Percentiles rank a stretch among this genome's conserved stretches.
These are phyloP conservation scores for Parambassis ranga DNA, from an alignment of 2,797 vertebrate genomes.

Conservation along the genomic window DNA sequence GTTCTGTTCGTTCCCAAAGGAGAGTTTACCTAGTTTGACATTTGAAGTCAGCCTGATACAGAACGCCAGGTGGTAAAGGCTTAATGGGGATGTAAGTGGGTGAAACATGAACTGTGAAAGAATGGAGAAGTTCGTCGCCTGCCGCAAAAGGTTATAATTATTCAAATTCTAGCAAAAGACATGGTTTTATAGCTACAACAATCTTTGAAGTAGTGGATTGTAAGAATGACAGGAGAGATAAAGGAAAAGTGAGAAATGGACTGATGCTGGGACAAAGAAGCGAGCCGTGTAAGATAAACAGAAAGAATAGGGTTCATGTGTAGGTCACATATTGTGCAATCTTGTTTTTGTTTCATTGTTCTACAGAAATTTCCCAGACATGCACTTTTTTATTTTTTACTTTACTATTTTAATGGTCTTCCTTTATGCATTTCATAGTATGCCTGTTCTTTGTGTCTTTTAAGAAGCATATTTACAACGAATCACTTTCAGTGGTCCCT, in stretches of 20 bases:
- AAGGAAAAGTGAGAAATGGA: background rate
- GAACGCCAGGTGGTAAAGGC: constrained; percentile 39
- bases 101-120: constrained; percentile 22
- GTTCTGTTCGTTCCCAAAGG: constrained; percentile 34
- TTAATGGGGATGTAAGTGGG: constrained; percentile 38
- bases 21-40: constrained; percentile 56
- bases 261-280: background rate
- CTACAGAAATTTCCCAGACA: no score
- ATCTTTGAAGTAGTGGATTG: background rate
- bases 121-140: background rate
- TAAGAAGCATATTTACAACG: no score
- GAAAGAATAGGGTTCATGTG: no score
- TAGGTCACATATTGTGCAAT: no score
- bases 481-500: no score
- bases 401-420: no score
- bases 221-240: background rate
- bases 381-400: no score
- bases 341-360: no score
- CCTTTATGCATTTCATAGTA: no score
- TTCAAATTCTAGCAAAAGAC: background rate
- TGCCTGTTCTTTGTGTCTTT: no score
- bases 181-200: background rate
- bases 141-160: background rate
- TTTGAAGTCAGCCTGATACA: constrained; percentile 49
- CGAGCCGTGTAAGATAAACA: background rate